Percentiles rank a stretch among this genome's conserved stretches.
These are phyloP conservation scores for Meteorus sp. DNA, from an alignment of 1,140 invertebrate genomes.

Conservation along the genomic window DNA sequence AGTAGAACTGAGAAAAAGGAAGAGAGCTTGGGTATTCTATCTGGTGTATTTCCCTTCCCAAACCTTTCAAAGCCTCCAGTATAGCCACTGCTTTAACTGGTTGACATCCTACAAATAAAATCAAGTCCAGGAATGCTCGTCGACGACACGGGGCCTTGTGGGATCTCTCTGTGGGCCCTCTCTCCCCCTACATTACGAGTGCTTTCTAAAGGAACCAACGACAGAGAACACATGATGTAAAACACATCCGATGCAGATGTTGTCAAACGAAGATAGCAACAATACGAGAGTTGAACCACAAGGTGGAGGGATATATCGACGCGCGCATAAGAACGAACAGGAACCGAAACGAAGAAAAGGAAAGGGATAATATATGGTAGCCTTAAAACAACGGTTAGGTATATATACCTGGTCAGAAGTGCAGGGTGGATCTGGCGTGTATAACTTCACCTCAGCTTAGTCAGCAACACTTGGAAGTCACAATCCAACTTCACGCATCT, in stretches of 20 bases:
- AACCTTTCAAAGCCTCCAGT: conserved; percentile 20
- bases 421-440: not conserved
- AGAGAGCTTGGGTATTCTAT: not conserved
- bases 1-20: not conserved
- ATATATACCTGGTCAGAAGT: conserved; percentile 31
- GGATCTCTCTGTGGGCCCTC: conserved; percentile 37
- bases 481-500: too few species aligned
- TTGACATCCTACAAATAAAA: conserved; percentile 59
- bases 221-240: too few species aligned
- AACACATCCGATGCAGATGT: too few species aligned
- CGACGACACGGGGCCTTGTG: conserved; percentile 52
- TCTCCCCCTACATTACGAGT: too few species aligned
- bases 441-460: conserved; percentile 1
- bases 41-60: not conserved
- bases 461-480: not conserved
- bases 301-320: conserved; percentile 14
- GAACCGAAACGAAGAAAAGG: conserved; percentile 18
- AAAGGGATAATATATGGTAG: conserved; percentile 43
- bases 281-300: not conserved
- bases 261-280: too few species aligned
- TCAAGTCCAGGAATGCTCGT: conserved; percentile 54
- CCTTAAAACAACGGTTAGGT: conserved; percentile 44
- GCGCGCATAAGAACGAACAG: conserved; percentile 30
- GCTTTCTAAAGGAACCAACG: too few species aligned
- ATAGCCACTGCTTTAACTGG: conserved; percentile 40